A percentile compares a stretch with the other conserved stretches of the same genome.
Conservation (phyloP, 35 echinoderm and acorn worm genomes). For the Lytechinus variegatus region DNA sequence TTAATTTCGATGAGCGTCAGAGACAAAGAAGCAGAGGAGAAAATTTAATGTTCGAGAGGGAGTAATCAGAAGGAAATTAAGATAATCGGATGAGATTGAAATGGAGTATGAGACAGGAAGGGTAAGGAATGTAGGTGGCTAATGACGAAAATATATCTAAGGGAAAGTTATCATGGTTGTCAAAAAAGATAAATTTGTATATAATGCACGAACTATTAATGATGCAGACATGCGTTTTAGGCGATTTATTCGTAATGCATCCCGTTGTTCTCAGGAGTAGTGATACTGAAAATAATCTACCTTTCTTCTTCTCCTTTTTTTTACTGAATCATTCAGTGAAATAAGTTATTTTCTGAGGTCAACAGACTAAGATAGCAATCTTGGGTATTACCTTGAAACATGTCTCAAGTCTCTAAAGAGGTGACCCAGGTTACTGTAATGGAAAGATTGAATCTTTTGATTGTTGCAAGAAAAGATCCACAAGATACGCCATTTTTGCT, state of each 20-base stretch:
- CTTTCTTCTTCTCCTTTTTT: not conserved
- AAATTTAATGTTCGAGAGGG: too few relatives aligned
- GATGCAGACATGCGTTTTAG: too few relatives aligned
- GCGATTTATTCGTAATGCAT: not conserved
- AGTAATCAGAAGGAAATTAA: too few relatives aligned
- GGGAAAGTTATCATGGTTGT: too few relatives aligned
- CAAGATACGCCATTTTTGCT: not conserved
- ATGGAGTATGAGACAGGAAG: too few relatives aligned
- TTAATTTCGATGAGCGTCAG: too few relatives aligned
- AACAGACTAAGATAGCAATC: not conserved
- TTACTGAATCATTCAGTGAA: not conserved
- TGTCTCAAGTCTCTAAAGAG: not conserved
- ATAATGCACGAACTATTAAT: too few relatives aligned
- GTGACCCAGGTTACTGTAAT: not conserved
- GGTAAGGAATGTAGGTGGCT: too few relatives aligned
- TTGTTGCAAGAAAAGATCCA: not conserved
- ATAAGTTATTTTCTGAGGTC: not conserved
- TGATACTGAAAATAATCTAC: not conserved
- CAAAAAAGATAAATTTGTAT: too few relatives aligned
- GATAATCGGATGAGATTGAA: too few relatives aligned
- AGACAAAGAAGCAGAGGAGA: too few relatives aligned
- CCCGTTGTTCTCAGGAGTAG: not conserved
- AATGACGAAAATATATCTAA: too few relatives aligned
- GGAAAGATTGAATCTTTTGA: not conserved
- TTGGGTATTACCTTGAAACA: not conserved